Evolutionary conservation across 2,888 invertebrate genomes (phyloP).

Genomic region (Dysmachus trigonus): DNA sequence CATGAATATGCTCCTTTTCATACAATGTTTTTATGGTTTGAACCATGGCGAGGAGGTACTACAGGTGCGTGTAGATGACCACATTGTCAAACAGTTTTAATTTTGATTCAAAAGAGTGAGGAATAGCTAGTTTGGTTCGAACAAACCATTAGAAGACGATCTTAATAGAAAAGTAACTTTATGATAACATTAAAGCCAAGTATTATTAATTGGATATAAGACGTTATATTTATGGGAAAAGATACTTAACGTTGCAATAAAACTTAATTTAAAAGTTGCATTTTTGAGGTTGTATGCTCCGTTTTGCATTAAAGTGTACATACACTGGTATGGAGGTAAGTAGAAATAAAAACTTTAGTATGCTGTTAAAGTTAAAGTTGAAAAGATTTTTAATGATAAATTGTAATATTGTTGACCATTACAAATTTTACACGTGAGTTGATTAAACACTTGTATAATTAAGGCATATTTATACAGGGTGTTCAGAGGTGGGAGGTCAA

Average conservation of each 20-base stretch:
- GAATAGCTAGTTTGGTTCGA: neutral
- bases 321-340: neutral
- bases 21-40: neutral
- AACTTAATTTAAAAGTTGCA: too few species aligned
- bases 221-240: neutral
- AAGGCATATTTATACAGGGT: too few species aligned
- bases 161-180: too few species aligned
- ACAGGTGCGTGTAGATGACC: neutral
- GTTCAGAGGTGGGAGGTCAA: too few species aligned
- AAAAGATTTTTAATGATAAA: neutral
- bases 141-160: neutral
- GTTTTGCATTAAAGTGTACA: neutral
- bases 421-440: neutral
- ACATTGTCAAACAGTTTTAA: neutral
- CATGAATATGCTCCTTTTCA: neutral
- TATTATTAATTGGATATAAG: neutral
- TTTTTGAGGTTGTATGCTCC: too few species aligned
- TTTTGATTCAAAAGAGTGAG: neutral
- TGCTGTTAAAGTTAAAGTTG: neutral
- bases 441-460: too few species aligned
- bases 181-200: too few species aligned
- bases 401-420: too few species aligned
- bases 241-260: neutral
- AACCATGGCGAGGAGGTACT: neutral
- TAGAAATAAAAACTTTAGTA: neutral